Percentiles rank a stretch among this genome's conserved stretches.
Conservation (phyloP, 2,113 vertebrate species). For the Trogon melanurus region DNA sequence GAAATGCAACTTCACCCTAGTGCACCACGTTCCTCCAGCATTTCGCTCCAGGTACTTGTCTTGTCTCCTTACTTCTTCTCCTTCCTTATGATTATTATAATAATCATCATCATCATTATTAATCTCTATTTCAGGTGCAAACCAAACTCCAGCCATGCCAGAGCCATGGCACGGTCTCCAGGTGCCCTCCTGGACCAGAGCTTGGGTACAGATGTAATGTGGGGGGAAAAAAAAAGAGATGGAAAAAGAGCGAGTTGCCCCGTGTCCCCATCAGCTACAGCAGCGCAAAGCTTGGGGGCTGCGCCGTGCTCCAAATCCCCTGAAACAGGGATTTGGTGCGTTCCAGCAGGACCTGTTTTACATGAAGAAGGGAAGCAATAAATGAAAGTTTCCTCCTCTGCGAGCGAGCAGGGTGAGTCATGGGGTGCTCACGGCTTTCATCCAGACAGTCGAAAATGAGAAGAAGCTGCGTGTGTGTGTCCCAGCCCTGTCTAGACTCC, state of each 20-base stretch:
- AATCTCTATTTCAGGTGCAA: background rate
- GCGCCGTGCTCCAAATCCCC: background rate
- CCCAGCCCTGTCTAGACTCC: background rate
- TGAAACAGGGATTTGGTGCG: background rate
- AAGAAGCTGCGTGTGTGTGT: background rate
- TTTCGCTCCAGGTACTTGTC: background rate
- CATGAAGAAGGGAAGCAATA: background rate
- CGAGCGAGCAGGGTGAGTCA: background rate
- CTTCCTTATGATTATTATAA: background rate
- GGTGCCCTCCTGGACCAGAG: background rate
- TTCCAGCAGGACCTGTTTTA: background rate
- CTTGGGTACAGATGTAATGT: accelerated
- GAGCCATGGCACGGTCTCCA: background rate
- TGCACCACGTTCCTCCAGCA: accelerated
- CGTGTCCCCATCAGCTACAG: background rate
- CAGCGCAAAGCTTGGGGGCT: background rate
- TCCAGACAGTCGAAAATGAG: background rate
- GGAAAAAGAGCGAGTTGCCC: background rate
- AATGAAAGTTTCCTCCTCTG: background rate
- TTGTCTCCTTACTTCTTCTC: background rate
- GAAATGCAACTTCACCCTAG: background rate
- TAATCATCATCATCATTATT: background rate
- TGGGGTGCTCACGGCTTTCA: accelerated
- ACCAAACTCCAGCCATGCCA: background rate
- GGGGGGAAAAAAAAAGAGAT: accelerated